Conservation (phyloP, 2,113 vertebrate species). For the Arizona elegans region DNA sequence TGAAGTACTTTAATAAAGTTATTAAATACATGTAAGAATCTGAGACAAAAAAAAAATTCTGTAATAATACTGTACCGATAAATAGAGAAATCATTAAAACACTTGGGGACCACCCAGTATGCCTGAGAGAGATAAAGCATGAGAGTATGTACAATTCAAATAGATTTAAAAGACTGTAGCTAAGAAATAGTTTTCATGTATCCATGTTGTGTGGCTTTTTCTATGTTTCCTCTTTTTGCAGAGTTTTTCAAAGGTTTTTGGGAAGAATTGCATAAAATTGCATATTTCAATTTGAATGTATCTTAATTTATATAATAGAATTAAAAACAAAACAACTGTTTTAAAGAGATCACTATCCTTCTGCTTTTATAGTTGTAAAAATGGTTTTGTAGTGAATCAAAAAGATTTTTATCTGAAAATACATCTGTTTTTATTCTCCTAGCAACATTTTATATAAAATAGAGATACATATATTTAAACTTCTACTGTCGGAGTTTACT, state of each 20-base stretch:
- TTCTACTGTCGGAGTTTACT: background rate
- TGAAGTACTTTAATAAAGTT: conserved; percentile 86
- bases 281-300: conserved; percentile 18
- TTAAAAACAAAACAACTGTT: background rate
- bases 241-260: background rate
- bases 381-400: background rate
- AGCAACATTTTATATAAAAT: background rate
- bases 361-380: background rate
- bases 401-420: background rate
- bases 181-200: background rate
- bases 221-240: background rate
- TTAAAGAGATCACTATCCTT: background rate
- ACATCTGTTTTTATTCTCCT: background rate
- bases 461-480: background rate
- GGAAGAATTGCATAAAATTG: conserved; percentile 8
- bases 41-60: conserved; percentile 70
- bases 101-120: conserved; percentile 91
- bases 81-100: conserved; percentile 77
- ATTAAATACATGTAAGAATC: conserved; percentile 82
- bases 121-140: conserved; percentile 72
- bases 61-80: conserved; percentile 76
- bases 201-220: background rate
- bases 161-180: conserved; percentile 66
- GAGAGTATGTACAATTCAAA: conserved; percentile 66
- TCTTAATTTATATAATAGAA: conserved; percentile 22